Percentiles rank a stretch among this genome's conserved stretches.
phyloP scores from a whole-genome alignment of 2,888 invertebrate species.

The Coremacera marginata region DNA sequence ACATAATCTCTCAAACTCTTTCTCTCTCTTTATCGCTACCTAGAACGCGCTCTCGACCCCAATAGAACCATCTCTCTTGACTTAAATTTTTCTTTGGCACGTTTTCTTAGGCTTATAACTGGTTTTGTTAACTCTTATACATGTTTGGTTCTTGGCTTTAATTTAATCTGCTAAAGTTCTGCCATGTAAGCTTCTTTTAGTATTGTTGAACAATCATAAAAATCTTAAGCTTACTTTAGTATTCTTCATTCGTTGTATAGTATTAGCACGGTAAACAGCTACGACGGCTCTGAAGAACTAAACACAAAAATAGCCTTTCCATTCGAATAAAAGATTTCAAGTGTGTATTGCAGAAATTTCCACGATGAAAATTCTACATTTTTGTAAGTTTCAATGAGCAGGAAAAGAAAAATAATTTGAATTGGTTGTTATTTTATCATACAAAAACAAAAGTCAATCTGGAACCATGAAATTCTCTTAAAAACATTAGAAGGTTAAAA shows the following conservation, averaged over 20 bases:
- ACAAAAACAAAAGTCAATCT: too few relatives aligned
- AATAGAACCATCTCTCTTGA: not conserved
- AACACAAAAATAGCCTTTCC: not conserved
- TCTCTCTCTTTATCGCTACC: too few relatives aligned
- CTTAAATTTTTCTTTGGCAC: too few relatives aligned
- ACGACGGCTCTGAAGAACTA: conserved; percentile 10
- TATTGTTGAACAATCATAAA: conserved; percentile 57
- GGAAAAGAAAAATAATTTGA: not conserved
- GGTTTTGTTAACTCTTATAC: not conserved
- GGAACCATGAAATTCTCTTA: too few relatives aligned
- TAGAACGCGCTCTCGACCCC: not conserved
- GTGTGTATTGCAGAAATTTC: conserved; percentile 12
- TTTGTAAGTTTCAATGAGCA: conserved; percentile 45
- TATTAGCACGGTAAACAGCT: conserved; percentile 53
- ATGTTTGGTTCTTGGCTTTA: conserved; percentile 16
- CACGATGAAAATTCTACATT: conserved; percentile 46
- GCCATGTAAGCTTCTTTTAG: not conserved
- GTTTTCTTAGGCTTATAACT: not conserved
- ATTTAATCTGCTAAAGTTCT: not conserved
- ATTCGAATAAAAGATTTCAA: not conserved
- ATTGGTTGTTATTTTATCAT: too few relatives aligned
- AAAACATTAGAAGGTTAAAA: too few relatives aligned
- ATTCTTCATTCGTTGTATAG: conserved; percentile 64
- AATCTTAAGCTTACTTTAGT: conserved; percentile 63
- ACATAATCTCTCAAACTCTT: too few relatives aligned